A percentile compares a stretch with the other conserved stretches of the same genome.
phyloP scores from a whole-genome alignment of 2,888 invertebrate genomes.

The Drosophila parthenogenetica region DNA sequence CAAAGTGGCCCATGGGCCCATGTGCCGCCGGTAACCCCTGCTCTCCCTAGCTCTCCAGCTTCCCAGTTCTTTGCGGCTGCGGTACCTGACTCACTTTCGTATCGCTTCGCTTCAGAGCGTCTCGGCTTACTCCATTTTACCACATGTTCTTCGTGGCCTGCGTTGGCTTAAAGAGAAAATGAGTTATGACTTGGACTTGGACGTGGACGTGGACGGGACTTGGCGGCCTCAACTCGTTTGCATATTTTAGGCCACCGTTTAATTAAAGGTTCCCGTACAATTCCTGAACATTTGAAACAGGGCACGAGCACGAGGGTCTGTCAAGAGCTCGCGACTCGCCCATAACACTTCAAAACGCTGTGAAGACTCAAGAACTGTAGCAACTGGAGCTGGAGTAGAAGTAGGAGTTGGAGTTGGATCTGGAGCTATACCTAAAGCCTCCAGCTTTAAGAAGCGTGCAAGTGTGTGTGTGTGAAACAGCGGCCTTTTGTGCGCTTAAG shows the following conservation, averaged over 20 bases:
- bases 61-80: background rate
- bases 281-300: conserved; percentile 73
- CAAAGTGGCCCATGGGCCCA: conserved; percentile 79
- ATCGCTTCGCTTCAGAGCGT: background rate
- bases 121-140: background rate
- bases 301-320: conserved; percentile 81
- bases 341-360: conserved; percentile 55
- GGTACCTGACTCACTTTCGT: conserved; percentile 35
- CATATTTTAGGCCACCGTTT: conserved; percentile 85
- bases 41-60: background rate
- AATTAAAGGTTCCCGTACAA: conserved; percentile 83
- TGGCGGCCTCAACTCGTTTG: conserved; percentile 80
- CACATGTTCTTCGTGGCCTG: background rate
- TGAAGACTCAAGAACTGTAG: conserved; percentile 25
- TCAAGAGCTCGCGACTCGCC: conserved; percentile 74
- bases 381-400: conserved; percentile 12
- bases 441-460: conserved; percentile 23
- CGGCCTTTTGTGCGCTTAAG: conserved; percentile 65
- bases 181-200: conserved; percentile 83
- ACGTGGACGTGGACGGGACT: conserved; percentile 35
- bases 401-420: conserved; percentile 29
- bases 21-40: conserved; percentile 35
- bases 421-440: conserved; percentile 23
- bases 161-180: conserved; percentile 68
- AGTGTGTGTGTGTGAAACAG: conserved; percentile 35